A percentile compares a stretch with the other conserved stretches of the same genome.
Conservation (phyloP, 2,888 invertebrate species). For the Andrena bucephala region DNA sequence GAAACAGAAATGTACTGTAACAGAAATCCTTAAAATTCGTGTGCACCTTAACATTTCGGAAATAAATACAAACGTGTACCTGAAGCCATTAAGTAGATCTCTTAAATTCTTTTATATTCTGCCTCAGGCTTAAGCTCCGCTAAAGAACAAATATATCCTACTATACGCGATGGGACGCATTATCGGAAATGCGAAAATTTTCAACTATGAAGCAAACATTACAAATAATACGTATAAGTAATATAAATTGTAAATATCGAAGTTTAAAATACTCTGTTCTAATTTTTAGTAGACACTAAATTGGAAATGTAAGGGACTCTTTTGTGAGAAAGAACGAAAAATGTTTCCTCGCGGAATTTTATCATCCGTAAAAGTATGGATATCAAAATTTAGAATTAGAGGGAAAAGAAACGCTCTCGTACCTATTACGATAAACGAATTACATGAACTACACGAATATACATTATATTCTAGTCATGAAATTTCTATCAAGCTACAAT, state of each 20-base stretch:
- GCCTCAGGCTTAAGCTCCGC: conserved; percentile 4
- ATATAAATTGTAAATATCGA: conserved; percentile 32
- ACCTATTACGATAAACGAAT: conserved; percentile 67
- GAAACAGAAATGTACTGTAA: background rate
- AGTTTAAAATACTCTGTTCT: background rate
- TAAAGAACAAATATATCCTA: background rate
- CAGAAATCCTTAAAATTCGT: background rate
- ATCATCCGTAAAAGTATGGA: conserved; percentile 7
- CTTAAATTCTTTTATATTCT: conserved; percentile 38
- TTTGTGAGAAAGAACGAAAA: background rate
- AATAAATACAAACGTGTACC: conserved; percentile 53
- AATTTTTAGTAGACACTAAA: conserved; percentile 13
- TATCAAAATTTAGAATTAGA: conserved; percentile 58
- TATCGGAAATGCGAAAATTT: background rate
- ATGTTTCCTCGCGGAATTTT: background rate
- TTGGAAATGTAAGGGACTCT: background rate
- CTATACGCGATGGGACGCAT: background rate
- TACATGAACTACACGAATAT: conserved; percentile 19
- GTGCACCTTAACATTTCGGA: conserved; percentile 38
- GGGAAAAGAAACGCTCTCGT: conserved; percentile 80
- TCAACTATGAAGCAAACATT: background rate
- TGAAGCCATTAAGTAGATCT: conserved; percentile 45
- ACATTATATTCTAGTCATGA: conserved; percentile 71
- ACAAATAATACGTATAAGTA: background rate
- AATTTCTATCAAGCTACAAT: conserved; percentile 64